Percentiles rank a stretch among this genome's conserved stretches.
phyloP scores from a whole-genome alignment of 2,797 vertebrate genomes.

The Melanogrammus aeglefinus region DNA sequence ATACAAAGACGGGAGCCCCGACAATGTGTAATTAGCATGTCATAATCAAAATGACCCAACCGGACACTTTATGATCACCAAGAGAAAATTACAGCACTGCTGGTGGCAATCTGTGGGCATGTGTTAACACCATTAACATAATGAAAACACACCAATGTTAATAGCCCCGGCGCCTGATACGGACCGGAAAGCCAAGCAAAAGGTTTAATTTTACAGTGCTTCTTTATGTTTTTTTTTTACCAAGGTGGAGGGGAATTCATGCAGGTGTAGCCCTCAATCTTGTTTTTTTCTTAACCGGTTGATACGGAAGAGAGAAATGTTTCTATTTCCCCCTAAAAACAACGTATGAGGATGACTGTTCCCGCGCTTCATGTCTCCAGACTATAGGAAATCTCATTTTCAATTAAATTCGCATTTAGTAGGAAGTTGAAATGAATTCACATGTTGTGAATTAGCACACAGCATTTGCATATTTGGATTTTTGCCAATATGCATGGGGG shows the following conservation, averaged over 20 bases:
- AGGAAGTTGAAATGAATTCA: constrained; percentile 97
- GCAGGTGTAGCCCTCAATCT: constrained; percentile 56
- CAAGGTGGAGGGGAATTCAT: constrained; percentile 87
- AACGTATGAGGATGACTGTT: constrained; percentile 74
- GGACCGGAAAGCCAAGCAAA: constrained; percentile 85
- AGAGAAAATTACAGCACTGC: constrained; percentile 97
- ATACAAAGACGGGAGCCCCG: constrained; percentile 70
- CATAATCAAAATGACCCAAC: constrained; percentile 99
- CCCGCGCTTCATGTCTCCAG: constrained; percentile 86
- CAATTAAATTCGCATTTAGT: constrained; percentile 99
- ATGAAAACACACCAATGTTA: constrained; percentile 99
- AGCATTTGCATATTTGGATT: constrained; percentile 95
- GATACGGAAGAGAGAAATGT: constrained; percentile 40
- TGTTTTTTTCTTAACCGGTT: constrained; percentile 87
- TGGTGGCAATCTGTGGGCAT: constrained; percentile 97
- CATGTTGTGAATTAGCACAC: constrained; percentile 97
- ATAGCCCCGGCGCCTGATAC: constrained; percentile 90
- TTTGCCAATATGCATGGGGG: constrained; percentile 82
- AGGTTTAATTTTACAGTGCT: constrained; percentile 92
- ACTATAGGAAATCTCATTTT: constrained; percentile 78
- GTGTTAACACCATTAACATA: constrained; percentile 99
- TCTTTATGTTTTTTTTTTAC: constrained; percentile 64
- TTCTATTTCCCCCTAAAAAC: constrained; percentile 74
- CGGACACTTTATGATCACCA: constrained; percentile 99
- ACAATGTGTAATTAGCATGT: constrained; percentile 99